phyloP scores from a whole-genome alignment of 2,797 vertebrate genomes.

The Otus scops region DNA sequence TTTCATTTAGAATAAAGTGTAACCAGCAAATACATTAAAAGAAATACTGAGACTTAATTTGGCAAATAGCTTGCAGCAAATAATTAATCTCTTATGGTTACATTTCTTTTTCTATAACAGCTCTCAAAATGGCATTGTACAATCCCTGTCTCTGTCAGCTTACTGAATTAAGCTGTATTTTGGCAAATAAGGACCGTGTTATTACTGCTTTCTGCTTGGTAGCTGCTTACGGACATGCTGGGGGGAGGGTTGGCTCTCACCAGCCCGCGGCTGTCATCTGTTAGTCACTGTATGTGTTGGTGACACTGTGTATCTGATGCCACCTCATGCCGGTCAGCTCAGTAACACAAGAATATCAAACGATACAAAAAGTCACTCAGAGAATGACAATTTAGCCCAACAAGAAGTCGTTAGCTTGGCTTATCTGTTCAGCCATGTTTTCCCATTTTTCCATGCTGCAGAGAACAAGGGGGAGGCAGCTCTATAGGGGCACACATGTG shows the following conservation, averaged over 20 bases:
- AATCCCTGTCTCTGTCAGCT: not conserved
- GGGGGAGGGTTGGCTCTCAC: not conserved
- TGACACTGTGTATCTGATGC: not conserved
- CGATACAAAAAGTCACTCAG: slow-evolving; percentile 3
- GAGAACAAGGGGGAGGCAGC: not conserved
- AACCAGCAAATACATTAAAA: not conserved
- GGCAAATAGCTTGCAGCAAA: not conserved
- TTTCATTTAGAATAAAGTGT: not conserved
- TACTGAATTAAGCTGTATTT: slow-evolving; percentile 21
- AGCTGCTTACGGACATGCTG: not conserved
- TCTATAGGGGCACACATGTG: not conserved
- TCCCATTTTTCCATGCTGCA: not conserved
- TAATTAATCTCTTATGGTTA: not conserved
- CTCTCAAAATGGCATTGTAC: not conserved
- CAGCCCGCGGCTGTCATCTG: not conserved
- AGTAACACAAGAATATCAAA: slow-evolving; percentile 7
- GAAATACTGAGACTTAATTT: not conserved
- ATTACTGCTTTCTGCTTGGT: not conserved
- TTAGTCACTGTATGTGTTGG: slow-evolving; percentile 8
- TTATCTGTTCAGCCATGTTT: not conserved
- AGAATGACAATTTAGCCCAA: not conserved
- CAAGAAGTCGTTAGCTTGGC: not conserved
- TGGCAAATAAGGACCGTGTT: not conserved
- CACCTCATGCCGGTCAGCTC: not conserved
- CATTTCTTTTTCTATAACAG: not conserved